A percentile compares a stretch with the other conserved stretches of the same genome.
Evolutionary conservation across 2,113 vertebrate species (phyloP).

Genomic region (Tonatia bakeri): DNA sequence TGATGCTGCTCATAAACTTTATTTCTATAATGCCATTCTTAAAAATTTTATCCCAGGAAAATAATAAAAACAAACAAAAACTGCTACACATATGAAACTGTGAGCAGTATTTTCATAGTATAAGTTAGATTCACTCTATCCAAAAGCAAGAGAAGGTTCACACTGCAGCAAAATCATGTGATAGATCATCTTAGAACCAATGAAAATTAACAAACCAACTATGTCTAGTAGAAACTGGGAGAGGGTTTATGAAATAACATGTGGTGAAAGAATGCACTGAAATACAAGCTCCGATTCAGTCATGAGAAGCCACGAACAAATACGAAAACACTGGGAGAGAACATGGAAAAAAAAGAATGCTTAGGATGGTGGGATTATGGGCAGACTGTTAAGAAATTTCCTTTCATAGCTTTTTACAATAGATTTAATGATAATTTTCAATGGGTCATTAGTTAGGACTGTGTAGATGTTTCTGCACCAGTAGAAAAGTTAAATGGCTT

Average conservation of each 20-base stretch:
- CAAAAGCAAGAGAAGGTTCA: constrained; percentile 13
- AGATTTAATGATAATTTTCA: constrained; percentile 12
- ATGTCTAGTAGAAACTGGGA: background rate
- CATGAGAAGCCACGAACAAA: background rate
- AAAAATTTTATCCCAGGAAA: constrained; percentile 12
- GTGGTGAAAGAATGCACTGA: background rate
- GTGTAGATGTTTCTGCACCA: background rate
- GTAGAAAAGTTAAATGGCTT: background rate
- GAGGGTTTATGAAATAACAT: background rate
- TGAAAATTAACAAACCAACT: constrained; percentile 20
- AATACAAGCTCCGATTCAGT: background rate
- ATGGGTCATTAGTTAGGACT: constrained; percentile 8
- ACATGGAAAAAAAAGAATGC: background rate
- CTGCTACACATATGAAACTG: background rate
- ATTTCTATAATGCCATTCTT: background rate
- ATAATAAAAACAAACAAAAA: constrained; percentile 13
- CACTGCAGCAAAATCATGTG: background rate
- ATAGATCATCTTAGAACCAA: background rate
- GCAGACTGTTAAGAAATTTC: constrained; percentile 13
- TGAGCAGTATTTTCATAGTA: background rate
- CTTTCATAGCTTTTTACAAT: background rate
- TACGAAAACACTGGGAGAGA: background rate
- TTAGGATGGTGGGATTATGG: background rate
- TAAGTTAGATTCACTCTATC: background rate
- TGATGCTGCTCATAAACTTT: background rate